Evolutionary conservation across 2,888 invertebrate species (phyloP).

Genomic region (Cyrtodaria siliqua): DNA sequence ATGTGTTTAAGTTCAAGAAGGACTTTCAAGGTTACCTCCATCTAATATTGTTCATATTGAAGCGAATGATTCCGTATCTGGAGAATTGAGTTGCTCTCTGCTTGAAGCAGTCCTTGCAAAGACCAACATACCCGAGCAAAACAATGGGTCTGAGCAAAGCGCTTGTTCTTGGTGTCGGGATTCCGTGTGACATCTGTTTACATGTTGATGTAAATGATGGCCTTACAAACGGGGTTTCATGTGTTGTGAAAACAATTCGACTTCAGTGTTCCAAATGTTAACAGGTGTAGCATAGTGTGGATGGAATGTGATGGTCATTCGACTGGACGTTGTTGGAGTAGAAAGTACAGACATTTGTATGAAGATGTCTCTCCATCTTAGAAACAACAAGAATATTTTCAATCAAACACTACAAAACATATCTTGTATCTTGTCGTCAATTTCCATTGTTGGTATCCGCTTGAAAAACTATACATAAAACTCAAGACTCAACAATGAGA

Average conservation of each 20-base stretch:
- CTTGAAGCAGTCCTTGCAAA: slow-evolving; percentile 28
- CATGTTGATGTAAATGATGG: slow-evolving; percentile 59
- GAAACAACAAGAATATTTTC: slow-evolving; percentile 31
- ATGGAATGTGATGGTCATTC: slow-evolving; percentile 52
- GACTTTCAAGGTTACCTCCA: slow-evolving; percentile 13
- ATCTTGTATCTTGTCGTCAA: slow-evolving; percentile 33
- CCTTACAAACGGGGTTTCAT: slow-evolving; percentile 60
- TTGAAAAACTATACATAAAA: slow-evolving; percentile 61
- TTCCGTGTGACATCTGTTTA: slow-evolving; percentile 38
- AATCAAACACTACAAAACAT: slow-evolving; percentile 33
- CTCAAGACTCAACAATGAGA: slow-evolving; percentile 60
- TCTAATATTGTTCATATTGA: slow-evolving; percentile 14
- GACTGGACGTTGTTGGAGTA: slow-evolving; percentile 32
- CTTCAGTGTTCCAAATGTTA: slow-evolving; percentile 30
- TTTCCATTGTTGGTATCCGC: slow-evolving; percentile 56
- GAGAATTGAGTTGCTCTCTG: slow-evolving; percentile 31
- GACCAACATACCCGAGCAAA: slow-evolving; percentile 36
- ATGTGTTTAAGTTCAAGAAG: slow-evolving; percentile 1
- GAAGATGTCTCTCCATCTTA: slow-evolving; percentile 33
- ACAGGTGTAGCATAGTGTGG: slow-evolving; percentile 49
- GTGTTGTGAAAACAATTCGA: slow-evolving; percentile 56
- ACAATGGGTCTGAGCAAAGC: slow-evolving; percentile 44
- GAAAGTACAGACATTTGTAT: slow-evolving; percentile 43
- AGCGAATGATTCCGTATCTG: slow-evolving; percentile 53
- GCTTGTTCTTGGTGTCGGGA: slow-evolving; percentile 28